phyloP scores from a whole-genome alignment of 2,113 vertebrate genomes.

The Hirundichthys speculiger region DNA sequence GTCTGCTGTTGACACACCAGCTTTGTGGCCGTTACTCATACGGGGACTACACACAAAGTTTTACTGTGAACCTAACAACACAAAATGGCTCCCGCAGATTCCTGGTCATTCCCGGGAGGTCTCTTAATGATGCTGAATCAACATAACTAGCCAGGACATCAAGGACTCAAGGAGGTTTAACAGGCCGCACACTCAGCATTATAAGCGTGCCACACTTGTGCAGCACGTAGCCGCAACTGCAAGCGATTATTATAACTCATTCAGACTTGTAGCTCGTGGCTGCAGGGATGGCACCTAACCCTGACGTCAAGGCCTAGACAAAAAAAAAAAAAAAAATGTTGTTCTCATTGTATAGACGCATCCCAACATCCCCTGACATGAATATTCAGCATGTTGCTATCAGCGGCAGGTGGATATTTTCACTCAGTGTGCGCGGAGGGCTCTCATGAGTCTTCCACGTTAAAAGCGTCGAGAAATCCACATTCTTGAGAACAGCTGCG shows the following conservation, averaged over 20 bases:
- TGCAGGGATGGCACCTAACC: slow-evolving; percentile 59
- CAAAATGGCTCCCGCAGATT: slow-evolving; percentile 45
- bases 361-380: slow-evolving; percentile 34
- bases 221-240: slow-evolving; percentile 60
- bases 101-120: slow-evolving; percentile 70
- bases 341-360: slow-evolving; percentile 17
- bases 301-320: slow-evolving; percentile 48
- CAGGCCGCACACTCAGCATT: slow-evolving; percentile 65
- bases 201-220: slow-evolving; percentile 47
- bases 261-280: slow-evolving; percentile 59
- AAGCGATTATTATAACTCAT: slow-evolving; percentile 73
- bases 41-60: slow-evolving; percentile 24
- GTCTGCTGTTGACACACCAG: slow-evolving; percentile 8
- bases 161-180: slow-evolving; percentile 56
- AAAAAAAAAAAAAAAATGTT: slow-evolving; percentile 20
- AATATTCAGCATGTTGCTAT: slow-evolving; percentile 49
- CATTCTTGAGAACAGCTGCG: slow-evolving; percentile 52
- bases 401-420: slow-evolving; percentile 52
- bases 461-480: slow-evolving; percentile 15
- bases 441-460: slow-evolving; percentile 23
- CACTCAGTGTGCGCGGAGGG: slow-evolving; percentile 11
- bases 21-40: slow-evolving; percentile 30
- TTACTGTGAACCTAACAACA: slow-evolving; percentile 31
- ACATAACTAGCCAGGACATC: slow-evolving; percentile 52
- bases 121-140: slow-evolving; percentile 65